Evolutionary conservation across 2,888 invertebrate genomes (phyloP).

Genomic region (Aleiodes alternator): DNA sequence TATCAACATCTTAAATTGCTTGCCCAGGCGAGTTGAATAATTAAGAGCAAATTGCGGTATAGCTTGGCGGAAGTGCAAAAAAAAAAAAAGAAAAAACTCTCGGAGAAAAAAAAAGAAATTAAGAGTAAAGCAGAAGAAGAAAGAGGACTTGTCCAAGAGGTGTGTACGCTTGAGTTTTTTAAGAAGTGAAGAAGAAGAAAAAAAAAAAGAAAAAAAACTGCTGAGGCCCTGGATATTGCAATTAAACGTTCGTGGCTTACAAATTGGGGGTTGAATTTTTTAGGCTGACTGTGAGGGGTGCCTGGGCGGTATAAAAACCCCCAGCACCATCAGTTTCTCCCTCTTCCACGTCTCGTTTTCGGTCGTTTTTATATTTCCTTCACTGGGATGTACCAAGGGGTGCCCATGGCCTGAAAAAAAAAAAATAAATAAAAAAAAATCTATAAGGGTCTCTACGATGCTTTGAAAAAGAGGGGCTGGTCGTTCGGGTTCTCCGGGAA

Average conservation of each 20-base stretch:
- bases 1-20: constrained; percentile 48
- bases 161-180: constrained; percentile 1
- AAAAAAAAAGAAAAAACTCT: constrained; percentile 36
- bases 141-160: constrained; percentile 15
- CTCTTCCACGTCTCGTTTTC: neutral
- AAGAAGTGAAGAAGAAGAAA: neutral
- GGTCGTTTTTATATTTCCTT: constrained; percentile 28
- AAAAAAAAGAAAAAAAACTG: constrained; percentile 51
- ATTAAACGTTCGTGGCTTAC: constrained; percentile 70
- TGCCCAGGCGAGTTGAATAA: constrained; percentile 46
- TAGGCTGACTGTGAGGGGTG: constrained; percentile 60
- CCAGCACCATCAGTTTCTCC: constrained; percentile 15
- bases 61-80: constrained; percentile 51
- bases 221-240: constrained; percentile 67
- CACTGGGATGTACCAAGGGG: constrained; percentile 59
- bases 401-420: constrained; percentile 62
- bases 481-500: constrained; percentile 52
- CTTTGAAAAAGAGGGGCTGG: constrained; percentile 56
- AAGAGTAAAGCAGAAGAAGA: constrained; percentile 46
- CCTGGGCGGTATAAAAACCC: constrained; percentile 51
- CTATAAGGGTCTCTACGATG: constrained; percentile 69
- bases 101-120: constrained; percentile 55
- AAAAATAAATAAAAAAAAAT: constrained; percentile 60
- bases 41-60: constrained; percentile 51
- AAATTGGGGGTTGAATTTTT: constrained; percentile 72